Conservation (phyloP, 1,140 invertebrate species). For the Cotesia chilonis region DNA sequence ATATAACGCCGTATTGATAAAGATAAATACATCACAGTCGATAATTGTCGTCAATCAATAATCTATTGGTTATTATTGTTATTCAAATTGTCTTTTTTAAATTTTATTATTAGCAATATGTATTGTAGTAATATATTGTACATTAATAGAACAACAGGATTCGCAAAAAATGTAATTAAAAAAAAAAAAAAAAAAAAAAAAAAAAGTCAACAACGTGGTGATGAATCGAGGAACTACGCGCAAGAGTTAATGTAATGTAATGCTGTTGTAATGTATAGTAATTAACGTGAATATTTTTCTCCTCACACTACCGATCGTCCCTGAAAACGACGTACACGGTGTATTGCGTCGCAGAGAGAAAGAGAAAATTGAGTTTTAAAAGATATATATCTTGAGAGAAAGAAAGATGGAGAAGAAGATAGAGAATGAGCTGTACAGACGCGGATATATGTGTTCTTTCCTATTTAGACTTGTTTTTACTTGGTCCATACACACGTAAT, state of each 20-base stretch:
- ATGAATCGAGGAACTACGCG: conserved; percentile 30
- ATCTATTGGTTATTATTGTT: conserved; percentile 27
- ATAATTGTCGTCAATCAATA: conserved; percentile 34
- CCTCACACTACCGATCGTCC: conserved; percentile 31
- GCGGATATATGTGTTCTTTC: conserved; percentile 13
- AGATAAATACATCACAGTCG: conserved; percentile 9
- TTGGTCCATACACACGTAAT: not conserved
- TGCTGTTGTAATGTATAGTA: conserved; percentile 1
- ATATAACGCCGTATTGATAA: not conserved
- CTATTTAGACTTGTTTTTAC: conserved; percentile 19
- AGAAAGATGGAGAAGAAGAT: conserved; percentile 16
- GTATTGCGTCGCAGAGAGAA: conserved; percentile 39
- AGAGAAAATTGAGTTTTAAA: conserved; percentile 4
- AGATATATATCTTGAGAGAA: not conserved
- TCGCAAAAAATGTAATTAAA: no score
- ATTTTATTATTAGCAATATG: no score
- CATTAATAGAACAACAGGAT: not conserved
- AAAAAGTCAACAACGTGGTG: no score
- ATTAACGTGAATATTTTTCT: conserved; percentile 15
- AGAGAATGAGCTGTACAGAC: conserved; percentile 8
- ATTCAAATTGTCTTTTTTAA: no score
- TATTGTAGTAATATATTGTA: no score
- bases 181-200: no score
- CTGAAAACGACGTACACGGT: conserved; percentile 32
- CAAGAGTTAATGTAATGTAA: no score